phyloP scores from a whole-genome alignment of 1,140 invertebrate genomes.

The Penaeus vannamei region DNA sequence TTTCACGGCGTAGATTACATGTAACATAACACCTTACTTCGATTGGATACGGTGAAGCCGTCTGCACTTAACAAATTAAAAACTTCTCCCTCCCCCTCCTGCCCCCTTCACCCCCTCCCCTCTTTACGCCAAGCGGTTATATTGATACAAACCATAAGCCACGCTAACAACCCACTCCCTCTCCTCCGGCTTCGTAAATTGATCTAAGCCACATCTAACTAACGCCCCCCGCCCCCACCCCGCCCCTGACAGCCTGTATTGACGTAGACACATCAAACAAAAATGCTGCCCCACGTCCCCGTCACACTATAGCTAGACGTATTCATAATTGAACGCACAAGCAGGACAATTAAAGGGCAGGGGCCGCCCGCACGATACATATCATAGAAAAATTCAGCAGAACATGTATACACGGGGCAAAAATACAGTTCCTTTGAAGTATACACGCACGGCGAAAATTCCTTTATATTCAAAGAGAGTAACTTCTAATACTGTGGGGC shows the following conservation, averaged over 20 bases:
- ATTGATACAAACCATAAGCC: no score
- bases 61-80: no score
- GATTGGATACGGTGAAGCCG: no score
- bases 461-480: constrained; percentile 64
- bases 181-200: no score
- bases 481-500: constrained; percentile 40
- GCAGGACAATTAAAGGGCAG: constrained; percentile 54
- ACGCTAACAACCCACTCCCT: no score
- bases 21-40: no score
- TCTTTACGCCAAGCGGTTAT: background rate
- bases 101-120: background rate
- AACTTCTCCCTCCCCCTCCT: background rate
- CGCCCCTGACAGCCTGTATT: background rate
- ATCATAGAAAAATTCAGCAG: constrained; percentile 43
- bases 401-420: constrained; percentile 19
- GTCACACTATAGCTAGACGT: constrained; percentile 23
- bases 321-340: constrained; percentile 44
- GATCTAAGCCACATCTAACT: background rate
- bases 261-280: background rate
- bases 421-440: constrained; percentile 58
- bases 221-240: background rate
- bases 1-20: no score
- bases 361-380: constrained; percentile 42
- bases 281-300: background rate
- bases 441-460: constrained; percentile 51